A percentile compares a stretch with the other conserved stretches of the same genome.
These are phyloP conservation scores for Ernsta delagoae DNA, from an alignment of 2,888 invertebrate species.

Conservation along the genomic window DNA sequence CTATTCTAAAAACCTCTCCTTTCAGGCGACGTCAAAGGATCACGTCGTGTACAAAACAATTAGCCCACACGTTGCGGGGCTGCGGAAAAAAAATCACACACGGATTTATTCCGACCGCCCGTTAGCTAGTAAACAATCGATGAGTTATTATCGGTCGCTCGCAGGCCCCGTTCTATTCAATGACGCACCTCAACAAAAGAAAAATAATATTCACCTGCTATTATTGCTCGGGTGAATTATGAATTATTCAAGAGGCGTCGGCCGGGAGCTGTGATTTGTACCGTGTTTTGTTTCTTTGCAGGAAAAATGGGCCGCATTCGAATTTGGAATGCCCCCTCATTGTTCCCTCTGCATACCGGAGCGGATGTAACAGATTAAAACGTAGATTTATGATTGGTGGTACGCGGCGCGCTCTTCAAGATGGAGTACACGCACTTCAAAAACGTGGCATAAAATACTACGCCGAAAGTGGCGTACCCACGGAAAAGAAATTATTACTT, in stretches of 20 bases:
- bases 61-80: background rate
- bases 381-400: background rate
- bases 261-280: conserved; percentile 59
- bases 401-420: conserved; percentile 15
- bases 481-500: no score
- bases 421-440: no score
- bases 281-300: conserved; percentile 61
- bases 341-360: conserved; percentile 31
- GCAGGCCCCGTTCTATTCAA: conserved; percentile 63
- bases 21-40: background rate
- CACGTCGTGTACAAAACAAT: background rate
- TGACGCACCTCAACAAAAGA: conserved; percentile 55
- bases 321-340: conserved; percentile 36
- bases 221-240: conserved; percentile 69
- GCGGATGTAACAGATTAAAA: conserved; percentile 33
- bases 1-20: background rate
- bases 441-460: no score
- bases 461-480: no score
- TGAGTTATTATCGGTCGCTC: conserved; percentile 79
- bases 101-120: conserved; percentile 42
- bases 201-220: conserved; percentile 75
- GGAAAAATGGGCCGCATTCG: conserved; percentile 38
- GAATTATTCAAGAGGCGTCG: conserved; percentile 68
- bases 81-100: conserved; percentile 20
- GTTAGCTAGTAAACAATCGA: conserved; percentile 74